Conservation (phyloP, 2,888 invertebrate genomes). For the Calameuta idolon region DNA sequence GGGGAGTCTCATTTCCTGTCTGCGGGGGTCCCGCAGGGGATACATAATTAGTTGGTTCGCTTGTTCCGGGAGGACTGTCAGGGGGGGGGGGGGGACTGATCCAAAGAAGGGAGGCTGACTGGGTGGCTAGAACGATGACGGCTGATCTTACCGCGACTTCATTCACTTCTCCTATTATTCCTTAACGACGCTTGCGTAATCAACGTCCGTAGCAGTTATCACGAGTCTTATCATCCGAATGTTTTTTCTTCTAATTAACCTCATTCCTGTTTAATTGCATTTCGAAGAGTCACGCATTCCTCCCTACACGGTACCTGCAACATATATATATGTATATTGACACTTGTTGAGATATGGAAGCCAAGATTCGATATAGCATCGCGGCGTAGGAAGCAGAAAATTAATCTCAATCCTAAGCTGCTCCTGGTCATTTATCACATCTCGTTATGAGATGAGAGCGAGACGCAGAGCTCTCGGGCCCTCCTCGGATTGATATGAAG, state of each 20-base stretch:
- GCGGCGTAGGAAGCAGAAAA: constrained; percentile 34
- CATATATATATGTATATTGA: too few species aligned
- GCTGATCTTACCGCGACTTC: too few species aligned
- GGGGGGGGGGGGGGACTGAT: too few species aligned
- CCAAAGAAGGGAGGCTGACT: constrained; percentile 18
- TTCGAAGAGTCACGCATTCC: too few species aligned
- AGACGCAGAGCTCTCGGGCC: constrained; percentile 13
- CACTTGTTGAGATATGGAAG: constrained; percentile 20
- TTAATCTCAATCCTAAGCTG: constrained; percentile 62
- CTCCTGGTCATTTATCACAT: constrained; percentile 62
- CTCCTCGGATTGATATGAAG: constrained; percentile 59
- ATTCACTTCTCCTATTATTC: too few species aligned
- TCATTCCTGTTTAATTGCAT: too few species aligned
- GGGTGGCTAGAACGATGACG: too few species aligned
- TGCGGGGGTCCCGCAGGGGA: constrained; percentile 60
- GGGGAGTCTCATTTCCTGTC: constrained; percentile 65
- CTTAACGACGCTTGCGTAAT: too few species aligned
- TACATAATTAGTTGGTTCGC: constrained; percentile 63
- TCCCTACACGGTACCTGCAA: too few species aligned
- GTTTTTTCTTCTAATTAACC: too few species aligned
- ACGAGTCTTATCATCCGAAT: too few species aligned
- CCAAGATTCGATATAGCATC: constrained; percentile 24
- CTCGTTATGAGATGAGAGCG: constrained; percentile 49
- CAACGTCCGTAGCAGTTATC: too few species aligned
- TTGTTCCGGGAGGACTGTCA: constrained; percentile 33